phyloP scores from a whole-genome alignment of 2,888 invertebrate species.

The Chrysodeixis includens region DNA sequence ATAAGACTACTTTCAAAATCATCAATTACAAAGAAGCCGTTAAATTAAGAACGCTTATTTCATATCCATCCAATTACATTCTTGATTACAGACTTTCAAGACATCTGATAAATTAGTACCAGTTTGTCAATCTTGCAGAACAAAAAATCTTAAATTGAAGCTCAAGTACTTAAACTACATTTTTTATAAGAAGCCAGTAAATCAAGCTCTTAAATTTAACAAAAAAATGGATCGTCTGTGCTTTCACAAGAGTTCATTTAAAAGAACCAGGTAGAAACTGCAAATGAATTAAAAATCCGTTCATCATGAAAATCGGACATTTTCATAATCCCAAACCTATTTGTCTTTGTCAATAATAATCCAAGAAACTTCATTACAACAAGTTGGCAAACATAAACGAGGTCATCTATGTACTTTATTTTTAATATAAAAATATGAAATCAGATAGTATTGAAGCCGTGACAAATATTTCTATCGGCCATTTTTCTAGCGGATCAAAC shows the following conservation, averaged over 20 bases:
- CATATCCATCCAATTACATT: constrained; percentile 37
- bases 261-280: constrained; percentile 7
- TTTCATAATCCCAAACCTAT: constrained; percentile 53
- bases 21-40: constrained; percentile 22
- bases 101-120: constrained; percentile 47
- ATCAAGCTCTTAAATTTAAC: constrained; percentile 17
- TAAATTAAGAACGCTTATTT: constrained; percentile 21
- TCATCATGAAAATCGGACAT: constrained; percentile 35
- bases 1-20: constrained; percentile 20
- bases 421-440: constrained; percentile 61
- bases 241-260: constrained; percentile 15
- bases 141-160: constrained; percentile 37
- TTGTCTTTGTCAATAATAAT: constrained; percentile 56
- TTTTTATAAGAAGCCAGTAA: constrained; percentile 22
- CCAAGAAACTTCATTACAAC: constrained; percentile 57
- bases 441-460: constrained; percentile 58
- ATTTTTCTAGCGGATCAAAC: constrained; percentile 57
- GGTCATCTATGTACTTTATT: constrained; percentile 61
- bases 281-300: constrained; percentile 35
- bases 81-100: constrained; percentile 38
- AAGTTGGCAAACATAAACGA: constrained; percentile 60
- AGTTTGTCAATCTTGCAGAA: constrained; percentile 30
- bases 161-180: constrained; percentile 9
- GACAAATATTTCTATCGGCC: constrained; percentile 53
- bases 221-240: constrained; percentile 29